A percentile compares a stretch with the other conserved stretches of the same genome.
phyloP scores from a whole-genome alignment of 2,797 vertebrate genomes.

The Sitta carolinensis region DNA sequence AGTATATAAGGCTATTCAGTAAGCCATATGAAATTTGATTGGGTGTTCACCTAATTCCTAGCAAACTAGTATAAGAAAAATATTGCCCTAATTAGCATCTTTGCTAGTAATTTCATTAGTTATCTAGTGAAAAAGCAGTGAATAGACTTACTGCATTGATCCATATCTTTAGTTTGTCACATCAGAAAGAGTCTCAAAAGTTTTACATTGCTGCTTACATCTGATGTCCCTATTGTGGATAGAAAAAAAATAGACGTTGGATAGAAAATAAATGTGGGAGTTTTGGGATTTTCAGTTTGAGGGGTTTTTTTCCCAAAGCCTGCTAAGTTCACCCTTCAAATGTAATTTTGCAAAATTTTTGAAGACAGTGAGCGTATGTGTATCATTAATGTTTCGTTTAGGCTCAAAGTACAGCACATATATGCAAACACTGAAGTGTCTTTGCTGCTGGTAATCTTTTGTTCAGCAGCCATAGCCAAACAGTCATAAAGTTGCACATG shows the following conservation, averaged over 20 bases:
- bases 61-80: neutral
- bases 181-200: neutral
- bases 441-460: neutral
- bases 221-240: neutral
- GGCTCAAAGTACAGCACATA: neutral
- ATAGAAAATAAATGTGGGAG: neutral
- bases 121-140: neutral
- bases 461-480: neutral
- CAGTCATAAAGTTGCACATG: neutral
- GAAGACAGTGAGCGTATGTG: neutral
- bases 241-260: neutral
- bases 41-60: neutral
- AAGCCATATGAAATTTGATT: neutral
- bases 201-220: neutral
- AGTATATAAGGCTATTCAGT: neutral
- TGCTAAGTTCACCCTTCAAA: neutral
- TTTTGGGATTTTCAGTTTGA: neutral
- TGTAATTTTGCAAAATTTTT: neutral
- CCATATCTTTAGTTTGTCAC: neutral
- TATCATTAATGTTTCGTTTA: neutral
- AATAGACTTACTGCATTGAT: neutral
- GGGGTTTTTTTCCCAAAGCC: accelerated
- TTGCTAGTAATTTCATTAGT: neutral
- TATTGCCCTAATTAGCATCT: neutral
- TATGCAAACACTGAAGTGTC: neutral